Evolutionary conservation across 2,888 invertebrate species (phyloP), one percentile per base, ranked within the genome.

Genomic region (Punctoribates punctum): DNA sequence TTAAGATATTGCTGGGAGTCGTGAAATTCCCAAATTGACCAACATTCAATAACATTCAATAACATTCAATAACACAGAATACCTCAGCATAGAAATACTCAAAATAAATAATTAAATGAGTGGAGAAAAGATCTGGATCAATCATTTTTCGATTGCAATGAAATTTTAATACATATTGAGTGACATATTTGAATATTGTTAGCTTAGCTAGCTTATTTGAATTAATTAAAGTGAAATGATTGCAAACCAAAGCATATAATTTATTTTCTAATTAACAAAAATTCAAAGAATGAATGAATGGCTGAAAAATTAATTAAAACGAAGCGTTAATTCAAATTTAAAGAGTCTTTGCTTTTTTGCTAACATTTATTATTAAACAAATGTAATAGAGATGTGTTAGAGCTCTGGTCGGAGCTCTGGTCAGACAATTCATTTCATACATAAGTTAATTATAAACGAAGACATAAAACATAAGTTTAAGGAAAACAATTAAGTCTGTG

Each of bases 361-460:
- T 23, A 23, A 54, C 54, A 34, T 34, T 34, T 34, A 34, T 34
- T 34, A 34, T 34, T 34, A 34, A 34, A 34, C 34, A 34, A 34
- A 34, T 34, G 5, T n/a, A 20, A 20, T 8, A 54, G 20, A 54
- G 54, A 54, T 48, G 54, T 54, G 54, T 20, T n/a, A 48, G 48
- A 48, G 48, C 15, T 13, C 48, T 48, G 48, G 48, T 54, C n/a
- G 34, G 34, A 34, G 34, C 34, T 34, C 34, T 34, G 54, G 17
- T 54, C 57, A 57, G 25, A 57, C 57, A 57, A 54, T 20, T 57
- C 20, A 57, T 57, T 57, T 57, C 57, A 57, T 57, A 57, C 57
- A 70, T 70, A 70, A 70, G 70, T 70, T 70, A 70, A 70, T 70
- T 70, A 70, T 46, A 70, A 70, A 70, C 42, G 42, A 70, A 70